Base-by-base conservation (phyloP, 2,888 invertebrate genomes). In the Scaptomyza caliginosa region DNA sequence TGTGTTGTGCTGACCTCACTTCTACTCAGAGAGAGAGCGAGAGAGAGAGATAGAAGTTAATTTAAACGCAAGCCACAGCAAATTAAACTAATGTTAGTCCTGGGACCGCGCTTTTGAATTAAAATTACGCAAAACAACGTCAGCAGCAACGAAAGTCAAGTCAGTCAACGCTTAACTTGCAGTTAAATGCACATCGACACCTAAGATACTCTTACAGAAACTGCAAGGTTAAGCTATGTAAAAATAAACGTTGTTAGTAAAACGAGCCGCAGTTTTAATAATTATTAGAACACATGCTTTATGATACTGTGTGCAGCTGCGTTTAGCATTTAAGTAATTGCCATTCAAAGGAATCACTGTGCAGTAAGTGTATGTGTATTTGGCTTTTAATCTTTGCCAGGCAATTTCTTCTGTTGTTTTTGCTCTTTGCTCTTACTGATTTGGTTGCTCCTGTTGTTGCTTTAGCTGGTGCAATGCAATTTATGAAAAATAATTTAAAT, bases 401-500 rank as follows among this genome's bases (percentile, higher is more conserved):
- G 46, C 5, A 13, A 26, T n/a, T 13, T 17, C 6, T 46, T 10
- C 10, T 51, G 30, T 19, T 60, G 50, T 40, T 49, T 40, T 34
- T 42, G 7, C 13, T 30, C 11, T 5, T 5, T 42, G 36, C 16
- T 45, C 21, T 13, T 17, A 43, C 43, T 65, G 17, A 3, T 38
- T 28, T 34, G 32, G 13, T 34, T 34, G 3, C 16, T 34, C 7
- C 19, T 62, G 57, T 36, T 69, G 64, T 46, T 70, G 55, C 66
- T 63, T 50, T 55, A 42, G 67, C 32, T 48, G 67, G 56, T 62
- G 77, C 81, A 80, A 88, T 86, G 83, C 83, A 84, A 84, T 88
- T 84, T 84, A 88, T 84, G 87, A 86, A 84, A 84, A 88, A 83
- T 86, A 84, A 84, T 84, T 84, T 86, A 86, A 84, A 84, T 84